These are phyloP conservation scores for Aleiodes leptofemur DNA, from an alignment of 2,888 invertebrate species.

Conservation along the genomic window DNA sequence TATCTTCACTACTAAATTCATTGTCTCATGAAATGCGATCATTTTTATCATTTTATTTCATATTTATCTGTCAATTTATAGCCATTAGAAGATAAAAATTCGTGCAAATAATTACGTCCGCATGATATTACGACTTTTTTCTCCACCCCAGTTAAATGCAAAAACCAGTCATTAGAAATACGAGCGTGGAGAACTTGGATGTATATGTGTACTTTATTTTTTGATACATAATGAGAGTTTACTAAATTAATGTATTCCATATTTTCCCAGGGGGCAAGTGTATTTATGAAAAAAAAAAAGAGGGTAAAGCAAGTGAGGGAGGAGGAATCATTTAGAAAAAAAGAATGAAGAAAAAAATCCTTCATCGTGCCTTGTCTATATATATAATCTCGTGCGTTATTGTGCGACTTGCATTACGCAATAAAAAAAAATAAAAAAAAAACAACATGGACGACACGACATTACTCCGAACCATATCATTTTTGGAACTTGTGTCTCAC, in stretches of 20 bases:
- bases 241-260: conserved; percentile 66
- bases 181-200: conserved; percentile 61
- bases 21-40: background rate
- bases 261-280: background rate
- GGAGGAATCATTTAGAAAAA: too few species aligned
- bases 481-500: conserved; percentile 73
- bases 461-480: conserved; percentile 70
- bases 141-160: conserved; percentile 46
- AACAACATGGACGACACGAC: conserved; percentile 48
- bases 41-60: background rate
- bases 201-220: conserved; percentile 13
- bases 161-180: conserved; percentile 61
- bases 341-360: too few species aligned
- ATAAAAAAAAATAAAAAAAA: conserved; percentile 22
- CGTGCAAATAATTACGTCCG: conserved; percentile 57
- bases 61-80: background rate
- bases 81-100: conserved; percentile 47
- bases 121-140: conserved; percentile 54
- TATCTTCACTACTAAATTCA: too few species aligned
- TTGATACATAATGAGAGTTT: conserved; percentile 57
- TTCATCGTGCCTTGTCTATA: conserved; percentile 7
- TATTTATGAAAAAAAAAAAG: background rate
- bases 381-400: conserved; percentile 40
- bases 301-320: too few species aligned
- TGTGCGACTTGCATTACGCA: conserved; percentile 52